Base-by-base conservation (phyloP, 2,797 vertebrate genomes). In the Emys orbicularis region DNA sequence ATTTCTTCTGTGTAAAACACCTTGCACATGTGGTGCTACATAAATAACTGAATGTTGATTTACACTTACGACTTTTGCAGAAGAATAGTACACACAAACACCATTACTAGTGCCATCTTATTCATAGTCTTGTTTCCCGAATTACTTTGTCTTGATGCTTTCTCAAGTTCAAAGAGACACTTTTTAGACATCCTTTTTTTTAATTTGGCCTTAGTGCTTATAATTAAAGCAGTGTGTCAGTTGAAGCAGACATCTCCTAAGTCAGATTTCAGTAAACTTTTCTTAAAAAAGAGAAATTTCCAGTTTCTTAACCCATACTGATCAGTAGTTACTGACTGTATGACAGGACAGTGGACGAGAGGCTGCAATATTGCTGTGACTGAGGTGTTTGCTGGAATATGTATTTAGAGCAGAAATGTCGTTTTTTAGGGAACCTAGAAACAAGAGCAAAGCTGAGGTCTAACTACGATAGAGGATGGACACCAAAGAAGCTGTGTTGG, bases 361-460 rank as follows among this genome's bases (percentile, higher is more conserved):
- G 87, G 61, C 82, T 80, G 94, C 83, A 44, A 16, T 94, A 83
- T 94, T 92, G 92, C 90, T 95, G 86, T 94, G 94, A 83, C 86
- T 96, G 91, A 93, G 94, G 90, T 97, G 90, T 88, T 95, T 83
- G 18, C 92, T 97, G 93, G 93, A 97, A 94, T 97, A 88, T 92
- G n/a, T 97, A 96, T 97, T 98, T 97, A 96, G 97, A 95, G 94
- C 84, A 97, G 96, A 97, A 97, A 92, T 94, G 93, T 95, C 96
- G 34, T 96, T 93, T 95, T 96, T 97, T 98, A 97, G 88, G 95
- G 96, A 95, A 90, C 93, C 92, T 98, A 97, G 95, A 96, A 95
- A 84, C 95, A 97, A 95, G 95, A 98, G 93, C 96, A 98, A 96
- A 98, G 96, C 96, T 96, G 97, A 97, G 96, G 94, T 97, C 96